phyloP scores from a whole-genome alignment of 2,888 invertebrate genomes.

The Esperia sulphurella region DNA sequence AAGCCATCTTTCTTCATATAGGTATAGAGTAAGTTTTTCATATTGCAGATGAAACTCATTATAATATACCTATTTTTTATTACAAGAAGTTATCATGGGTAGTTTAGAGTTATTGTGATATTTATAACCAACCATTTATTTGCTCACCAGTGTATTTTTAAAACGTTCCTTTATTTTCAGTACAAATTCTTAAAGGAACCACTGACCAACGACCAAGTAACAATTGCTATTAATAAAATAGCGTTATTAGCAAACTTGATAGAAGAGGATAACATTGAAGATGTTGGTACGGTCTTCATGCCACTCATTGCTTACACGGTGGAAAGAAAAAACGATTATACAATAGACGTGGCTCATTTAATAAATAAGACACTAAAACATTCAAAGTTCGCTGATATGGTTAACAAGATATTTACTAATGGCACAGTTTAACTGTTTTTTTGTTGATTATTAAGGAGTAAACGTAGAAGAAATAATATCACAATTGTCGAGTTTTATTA shows the following conservation, averaged over 20 bases:
- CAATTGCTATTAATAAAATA: slow-evolving; percentile 35
- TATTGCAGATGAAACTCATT: too few species aligned
- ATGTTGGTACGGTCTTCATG: slow-evolving; percentile 35
- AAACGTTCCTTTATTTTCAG: slow-evolving; percentile 37
- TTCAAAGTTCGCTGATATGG: slow-evolving; percentile 25
- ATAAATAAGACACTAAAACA: slow-evolving; percentile 29
- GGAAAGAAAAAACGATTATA: slow-evolving; percentile 38
- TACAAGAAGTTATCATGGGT: too few species aligned
- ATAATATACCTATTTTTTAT: too few species aligned
- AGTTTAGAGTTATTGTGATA: too few species aligned
- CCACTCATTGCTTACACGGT: slow-evolving; percentile 53
- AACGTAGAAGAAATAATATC: too few species aligned
- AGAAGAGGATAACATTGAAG: slow-evolving; percentile 34
- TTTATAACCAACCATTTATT: slow-evolving; percentile 2
- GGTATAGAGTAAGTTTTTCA: too few species aligned
- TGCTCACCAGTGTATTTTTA: slow-evolving; percentile 3
- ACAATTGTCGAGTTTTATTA: too few species aligned
- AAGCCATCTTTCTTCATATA: too few species aligned
- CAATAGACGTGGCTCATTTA: slow-evolving; percentile 24
- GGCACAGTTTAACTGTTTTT: neutral
- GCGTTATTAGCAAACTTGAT: slow-evolving; percentile 31
- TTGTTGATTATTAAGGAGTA: too few species aligned
- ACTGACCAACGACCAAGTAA: slow-evolving; percentile 39
- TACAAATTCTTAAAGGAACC: slow-evolving; percentile 54
- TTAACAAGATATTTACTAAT: slow-evolving; percentile 25